Percentiles rank a stretch among this genome's conserved stretches.
phyloP scores from a whole-genome alignment of 2,113 vertebrate genomes.

The Neodontobutis hainanensis region DNA sequence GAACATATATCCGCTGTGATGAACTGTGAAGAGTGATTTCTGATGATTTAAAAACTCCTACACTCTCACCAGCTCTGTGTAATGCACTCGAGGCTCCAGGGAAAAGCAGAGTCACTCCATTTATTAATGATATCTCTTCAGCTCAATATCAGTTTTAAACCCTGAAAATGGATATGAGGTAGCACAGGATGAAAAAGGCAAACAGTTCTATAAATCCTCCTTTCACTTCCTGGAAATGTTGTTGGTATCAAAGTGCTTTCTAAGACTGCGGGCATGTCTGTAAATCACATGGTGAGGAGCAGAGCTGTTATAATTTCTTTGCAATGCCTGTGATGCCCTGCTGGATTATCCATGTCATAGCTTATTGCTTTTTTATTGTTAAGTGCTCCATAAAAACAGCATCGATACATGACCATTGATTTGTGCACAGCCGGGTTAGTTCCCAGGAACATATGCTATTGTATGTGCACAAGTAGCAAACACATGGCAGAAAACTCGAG shows the following conservation, averaged over 20 bases:
- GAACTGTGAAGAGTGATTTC: conserved; percentile 51
- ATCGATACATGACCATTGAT: conserved; percentile 70
- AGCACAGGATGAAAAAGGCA: conserved; percentile 19
- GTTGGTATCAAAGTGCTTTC: conserved; percentile 53
- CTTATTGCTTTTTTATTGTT: conserved; percentile 75
- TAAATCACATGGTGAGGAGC: conserved; percentile 59
- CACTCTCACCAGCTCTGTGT: conserved; percentile 20
- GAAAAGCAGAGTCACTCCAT: conserved; percentile 50
- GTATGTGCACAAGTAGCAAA: background rate
- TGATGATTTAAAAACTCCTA: conserved; percentile 60
- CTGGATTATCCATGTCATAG: conserved; percentile 68
- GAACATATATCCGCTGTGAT: conserved; percentile 45
- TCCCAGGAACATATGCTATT: conserved; percentile 33
- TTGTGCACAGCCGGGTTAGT: conserved; percentile 50
- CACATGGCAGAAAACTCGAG: background rate
- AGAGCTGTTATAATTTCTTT: conserved; percentile 67
- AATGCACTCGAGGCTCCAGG: conserved; percentile 39
- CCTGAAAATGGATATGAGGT: conserved; percentile 42
- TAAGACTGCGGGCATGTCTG: conserved; percentile 47
- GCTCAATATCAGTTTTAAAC: conserved; percentile 57
- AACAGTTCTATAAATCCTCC: conserved; percentile 55
- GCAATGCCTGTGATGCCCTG: conserved; percentile 58
- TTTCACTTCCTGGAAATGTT: conserved; percentile 61
- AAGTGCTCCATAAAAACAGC: conserved; percentile 69
- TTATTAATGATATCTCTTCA: conserved; percentile 60